Conservation (phyloP, 1,140 invertebrate species). For the Limonius californicus region DNA sequence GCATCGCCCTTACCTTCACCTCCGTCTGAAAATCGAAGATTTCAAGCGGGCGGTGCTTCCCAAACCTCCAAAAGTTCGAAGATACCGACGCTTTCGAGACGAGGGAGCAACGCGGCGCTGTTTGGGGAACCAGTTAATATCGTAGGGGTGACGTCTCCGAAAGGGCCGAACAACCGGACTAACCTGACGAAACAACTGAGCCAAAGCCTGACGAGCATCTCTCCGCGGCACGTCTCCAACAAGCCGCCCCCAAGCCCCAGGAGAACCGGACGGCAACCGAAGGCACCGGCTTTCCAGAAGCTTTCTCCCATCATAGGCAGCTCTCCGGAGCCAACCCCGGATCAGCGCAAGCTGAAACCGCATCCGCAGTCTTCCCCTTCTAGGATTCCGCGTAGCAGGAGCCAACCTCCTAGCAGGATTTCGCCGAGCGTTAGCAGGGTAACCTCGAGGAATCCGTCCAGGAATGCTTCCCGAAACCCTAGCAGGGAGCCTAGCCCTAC, state of each 20-base stretch:
- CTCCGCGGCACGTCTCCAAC: constrained; percentile 25
- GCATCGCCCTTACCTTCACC: constrained; percentile 41
- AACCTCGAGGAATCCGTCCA: constrained; percentile 29
- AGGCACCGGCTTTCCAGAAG: constrained; percentile 32
- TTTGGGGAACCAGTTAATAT: constrained; percentile 33
- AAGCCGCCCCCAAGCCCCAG: constrained; percentile 34
- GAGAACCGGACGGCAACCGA: constrained; percentile 18
- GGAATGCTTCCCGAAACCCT: constrained; percentile 25
- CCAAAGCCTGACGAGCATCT: constrained; percentile 41
- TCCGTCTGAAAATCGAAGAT: constrained; percentile 27
- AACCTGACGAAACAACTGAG: constrained; percentile 30
- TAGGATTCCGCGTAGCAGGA: constrained; percentile 35
- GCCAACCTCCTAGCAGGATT: constrained; percentile 36
- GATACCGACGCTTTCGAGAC: constrained; percentile 30
- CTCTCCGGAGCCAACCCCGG: constrained; percentile 40
- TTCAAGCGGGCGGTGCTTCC: neutral
- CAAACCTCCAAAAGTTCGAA: constrained; percentile 29
- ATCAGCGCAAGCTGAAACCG: constrained; percentile 28
- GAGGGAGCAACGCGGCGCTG: constrained; percentile 22
- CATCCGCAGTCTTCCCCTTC: constrained; percentile 42
- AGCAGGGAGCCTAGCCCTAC: constrained; percentile 38
- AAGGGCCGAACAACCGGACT: neutral
- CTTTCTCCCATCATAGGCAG: constrained; percentile 43
- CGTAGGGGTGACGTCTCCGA: neutral
- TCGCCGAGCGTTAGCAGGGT: constrained; percentile 33